Evolutionary conservation across 2,888 invertebrate species (phyloP).

Genomic region (Eupsilia transversa): DNA sequence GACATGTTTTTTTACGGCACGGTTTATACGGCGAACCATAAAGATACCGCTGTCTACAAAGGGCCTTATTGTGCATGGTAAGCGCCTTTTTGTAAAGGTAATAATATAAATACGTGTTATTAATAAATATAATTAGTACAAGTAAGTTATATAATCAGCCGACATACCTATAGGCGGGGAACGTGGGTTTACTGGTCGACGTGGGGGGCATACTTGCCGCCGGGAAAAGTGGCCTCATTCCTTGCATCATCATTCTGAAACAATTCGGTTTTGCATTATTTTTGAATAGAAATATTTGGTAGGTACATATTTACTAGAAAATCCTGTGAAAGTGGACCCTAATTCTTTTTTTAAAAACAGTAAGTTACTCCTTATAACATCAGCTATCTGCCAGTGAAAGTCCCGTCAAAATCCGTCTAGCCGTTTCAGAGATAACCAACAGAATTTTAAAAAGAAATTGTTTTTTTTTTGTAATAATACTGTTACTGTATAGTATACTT

Average conservation of each 20-base stretch:
- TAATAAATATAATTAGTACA: constrained; percentile 4
- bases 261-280: constrained; percentile 15
- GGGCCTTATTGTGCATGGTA: not conserved
- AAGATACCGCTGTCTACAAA: no score
- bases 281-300: constrained; percentile 9
- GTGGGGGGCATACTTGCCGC: constrained; percentile 93
- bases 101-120: not conserved
- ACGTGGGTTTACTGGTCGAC: constrained; percentile 93
- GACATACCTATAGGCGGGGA: constrained; percentile 94
- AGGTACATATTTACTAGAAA: not conserved
- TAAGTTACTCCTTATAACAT: no score
- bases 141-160: constrained; percentile 23
- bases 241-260: constrained; percentile 89
- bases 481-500: no score
- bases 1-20: no score
- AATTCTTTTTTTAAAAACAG: no score
- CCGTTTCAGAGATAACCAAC: no score
- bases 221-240: constrained; percentile 95
- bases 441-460: no score
- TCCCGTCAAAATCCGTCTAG: no score
- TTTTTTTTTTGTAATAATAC: no score
- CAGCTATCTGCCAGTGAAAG: no score
- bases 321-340: no score
- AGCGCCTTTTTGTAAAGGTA: not conserved
- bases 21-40: no score